Evolutionary conservation across 2,888 invertebrate species (phyloP), one percentile per base, ranked within the genome.

Genomic region (Oscheius sp.): DNA sequence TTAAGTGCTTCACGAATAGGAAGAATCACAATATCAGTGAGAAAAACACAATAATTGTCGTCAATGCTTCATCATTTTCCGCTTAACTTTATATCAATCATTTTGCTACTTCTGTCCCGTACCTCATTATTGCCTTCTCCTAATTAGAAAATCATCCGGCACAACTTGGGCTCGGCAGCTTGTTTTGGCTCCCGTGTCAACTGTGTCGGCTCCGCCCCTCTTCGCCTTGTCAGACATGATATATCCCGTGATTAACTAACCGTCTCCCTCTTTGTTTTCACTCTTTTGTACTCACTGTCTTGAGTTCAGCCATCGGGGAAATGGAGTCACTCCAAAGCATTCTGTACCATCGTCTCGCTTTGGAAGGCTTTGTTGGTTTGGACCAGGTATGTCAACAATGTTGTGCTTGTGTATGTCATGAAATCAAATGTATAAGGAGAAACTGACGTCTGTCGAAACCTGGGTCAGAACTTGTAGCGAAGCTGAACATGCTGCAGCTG

Each of bases 211-310:
- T 29, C 68, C 68, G 68, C 68, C 68, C 68, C 68, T 55, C 33
- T 10, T 13, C 32, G 10, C 53, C 68, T 68, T 68, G 65, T 68
- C 68, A 68, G 68, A 68, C 68, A 68, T 68, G 68, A 68, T 68
- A 68, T 55, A 68, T 68, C 68, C 68, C 68, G 37, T 68, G 68
- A 68, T 68, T 68, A 68, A 68, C 68, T 68, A 68, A 68, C 68
- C 68, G 68, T 68, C 68, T 68, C 48, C 29, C 13, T 29, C 65
- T 65, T 55, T 35, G 32, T 53, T 63, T 47, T 21, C 29, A 29
- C 50, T 63, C 63, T 63, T 11, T 63, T 63, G 21, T 21, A 63
- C 48, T 42, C 4, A 42, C 47, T 21, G 32, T 32, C 4, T 11
- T 37, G 35, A 63, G n/a, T 63, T 63, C 7, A 42, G 42, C 42